Base-by-base conservation (phyloP, 2,888 invertebrate species). In the Andrena minutula region DNA sequence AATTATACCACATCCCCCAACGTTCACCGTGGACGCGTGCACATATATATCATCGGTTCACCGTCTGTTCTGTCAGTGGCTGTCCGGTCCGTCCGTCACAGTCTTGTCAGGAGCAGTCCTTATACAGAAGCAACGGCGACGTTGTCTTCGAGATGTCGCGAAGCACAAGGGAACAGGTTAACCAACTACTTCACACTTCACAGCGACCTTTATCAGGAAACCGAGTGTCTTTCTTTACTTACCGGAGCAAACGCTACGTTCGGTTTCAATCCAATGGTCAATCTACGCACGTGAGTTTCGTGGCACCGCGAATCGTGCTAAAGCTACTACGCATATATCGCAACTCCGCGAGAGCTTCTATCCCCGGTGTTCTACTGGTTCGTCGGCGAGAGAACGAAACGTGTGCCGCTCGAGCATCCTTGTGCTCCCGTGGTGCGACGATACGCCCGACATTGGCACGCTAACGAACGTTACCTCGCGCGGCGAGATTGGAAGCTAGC, bases 1-100 rank as follows among this genome's bases (percentile, higher is more conserved):
- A 66, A 79, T 61, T 65, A 68, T 73, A 77, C 68, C 68, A 82
- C 74, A 74, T 61, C n/a, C 16, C n/a, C n/a, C 32, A 16, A 35
- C 35, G 26, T 79, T 12, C 26, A 10, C 23, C 23, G 63, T n/a
- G 49, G 16, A 20, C 61, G 30, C 28, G 49, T n/a, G 41, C 12
- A 12, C 41, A 41, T 4, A 41, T 12, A 41, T 12, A 41, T 4
- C 41, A 12, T 4, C 41, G 12, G 12, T 41, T 12, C 12, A 12
- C 41, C 41, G 41, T 41, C 41, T 41, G 4, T 1, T 12, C 0
- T 12, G 12, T 12, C 41, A 41, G 41, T 41, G 4, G 41, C 16
- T 20, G 47, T 49, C 28, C 26, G 12, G 41, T 41, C 12, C 16
- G 53, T 20, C 23, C 53, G 53, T 53, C 2, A 23, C 23, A 23